These are phyloP conservation scores for Heloderma charlesbogerti DNA, from an alignment of 2,113 vertebrate genomes.

Conservation along the genomic window DNA sequence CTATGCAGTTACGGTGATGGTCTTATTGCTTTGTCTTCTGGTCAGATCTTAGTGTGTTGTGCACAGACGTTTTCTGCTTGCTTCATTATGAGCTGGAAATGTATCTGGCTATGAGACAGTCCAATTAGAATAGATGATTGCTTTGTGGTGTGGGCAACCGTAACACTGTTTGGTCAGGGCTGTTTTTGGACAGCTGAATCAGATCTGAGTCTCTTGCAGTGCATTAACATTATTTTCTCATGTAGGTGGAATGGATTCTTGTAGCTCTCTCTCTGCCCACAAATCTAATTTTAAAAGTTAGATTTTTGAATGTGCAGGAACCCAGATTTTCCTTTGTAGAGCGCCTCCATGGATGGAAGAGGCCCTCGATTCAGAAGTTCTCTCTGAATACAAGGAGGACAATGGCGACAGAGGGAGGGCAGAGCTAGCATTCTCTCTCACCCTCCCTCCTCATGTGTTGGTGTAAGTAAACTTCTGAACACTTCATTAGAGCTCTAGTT, in stretches of 20 bases:
- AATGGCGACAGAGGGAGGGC: too few relatives aligned
- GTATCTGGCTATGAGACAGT: background rate
- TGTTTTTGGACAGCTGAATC: background rate
- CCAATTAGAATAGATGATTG: background rate
- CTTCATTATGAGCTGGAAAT: background rate
- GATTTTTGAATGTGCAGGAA: background rate
- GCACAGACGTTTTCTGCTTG: background rate
- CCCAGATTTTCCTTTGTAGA: too few relatives aligned
- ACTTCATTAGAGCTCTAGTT: background rate
- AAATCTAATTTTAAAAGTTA: background rate
- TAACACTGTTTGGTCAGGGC: background rate
- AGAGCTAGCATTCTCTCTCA: too few relatives aligned
- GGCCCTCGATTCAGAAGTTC: too few relatives aligned
- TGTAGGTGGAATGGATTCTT: too few relatives aligned
- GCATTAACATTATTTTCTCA: background rate
- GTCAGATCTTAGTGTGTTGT: background rate
- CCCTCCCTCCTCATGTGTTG: too few relatives aligned
- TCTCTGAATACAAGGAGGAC: too few relatives aligned
- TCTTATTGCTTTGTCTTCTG: background rate
- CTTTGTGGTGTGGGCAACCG: background rate
- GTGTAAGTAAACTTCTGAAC: too few relatives aligned
- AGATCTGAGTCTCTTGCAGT: background rate
- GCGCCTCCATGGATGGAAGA: background rate
- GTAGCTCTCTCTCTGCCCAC: background rate
- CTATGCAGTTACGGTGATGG: background rate